These are phyloP conservation scores for Leuciscus idus DNA, from an alignment of 2,113 vertebrate genomes.

Conservation along the genomic window DNA sequence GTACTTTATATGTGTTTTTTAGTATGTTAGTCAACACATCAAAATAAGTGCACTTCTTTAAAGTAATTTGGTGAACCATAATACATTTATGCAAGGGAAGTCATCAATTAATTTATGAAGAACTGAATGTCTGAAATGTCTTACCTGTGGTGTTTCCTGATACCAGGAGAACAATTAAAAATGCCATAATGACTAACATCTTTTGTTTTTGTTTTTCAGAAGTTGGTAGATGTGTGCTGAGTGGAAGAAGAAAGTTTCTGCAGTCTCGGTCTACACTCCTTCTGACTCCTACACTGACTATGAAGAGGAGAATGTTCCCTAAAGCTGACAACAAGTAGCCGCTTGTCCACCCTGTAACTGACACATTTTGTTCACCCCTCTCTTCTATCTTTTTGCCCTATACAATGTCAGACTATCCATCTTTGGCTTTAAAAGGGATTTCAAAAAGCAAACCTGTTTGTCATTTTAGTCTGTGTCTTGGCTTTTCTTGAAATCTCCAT, in stretches of 20 bases:
- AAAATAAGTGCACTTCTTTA: no score
- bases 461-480: no score
- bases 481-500: no score
- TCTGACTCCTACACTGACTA: neutral
- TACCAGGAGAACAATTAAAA: neutral
- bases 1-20: no score
- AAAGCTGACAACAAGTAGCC: neutral
- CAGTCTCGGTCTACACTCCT: neutral
- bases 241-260: neutral
- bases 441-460: neutral
- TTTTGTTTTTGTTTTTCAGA: neutral
- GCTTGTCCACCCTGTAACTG: neutral
- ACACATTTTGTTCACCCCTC: neutral
- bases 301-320: neutral
- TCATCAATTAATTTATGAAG: no score
- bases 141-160: neutral
- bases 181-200: neutral
- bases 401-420: neutral
- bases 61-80: no score
- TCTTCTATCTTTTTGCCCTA: neutral
- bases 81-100: no score
- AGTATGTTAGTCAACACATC: no score
- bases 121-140: neutral
- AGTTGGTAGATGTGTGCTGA: neutral
- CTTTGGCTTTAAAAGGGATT: neutral